Evolutionary conservation across 2,797 vertebrate genomes (phyloP).

Genomic region (Hydrolagus colliei): DNA sequence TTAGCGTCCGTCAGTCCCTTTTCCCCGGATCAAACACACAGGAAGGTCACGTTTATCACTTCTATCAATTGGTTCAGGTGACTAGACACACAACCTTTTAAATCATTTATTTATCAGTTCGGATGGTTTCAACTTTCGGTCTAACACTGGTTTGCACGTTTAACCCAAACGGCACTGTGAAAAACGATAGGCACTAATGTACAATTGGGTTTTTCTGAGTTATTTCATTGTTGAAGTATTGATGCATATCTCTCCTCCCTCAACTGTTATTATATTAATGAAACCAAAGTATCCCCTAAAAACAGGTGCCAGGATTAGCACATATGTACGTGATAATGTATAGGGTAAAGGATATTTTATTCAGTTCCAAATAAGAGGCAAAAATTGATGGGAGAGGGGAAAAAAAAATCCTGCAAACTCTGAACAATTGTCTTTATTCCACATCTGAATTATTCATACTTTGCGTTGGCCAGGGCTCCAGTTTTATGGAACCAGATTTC

Average conservation of each 20-base stretch:
- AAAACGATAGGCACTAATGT: neutral
- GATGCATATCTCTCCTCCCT: neutral
- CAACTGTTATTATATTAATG: too few relatives aligned
- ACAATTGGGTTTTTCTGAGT: constrained; percentile 43
- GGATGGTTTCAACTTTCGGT: constrained; percentile 54
- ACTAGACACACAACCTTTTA: constrained; percentile 48
- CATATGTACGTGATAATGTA: too few relatives aligned
- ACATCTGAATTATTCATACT: constrained; percentile 46
- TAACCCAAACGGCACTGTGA: constrained; percentile 3
- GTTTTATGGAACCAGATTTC: neutral
- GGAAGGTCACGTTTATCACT: constrained; percentile 67
- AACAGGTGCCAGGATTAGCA: too few relatives aligned
- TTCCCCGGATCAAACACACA: constrained; percentile 38
- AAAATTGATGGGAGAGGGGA: too few relatives aligned
- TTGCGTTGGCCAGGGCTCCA: constrained; percentile 6
- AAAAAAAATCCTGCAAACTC: rapidly evolving
- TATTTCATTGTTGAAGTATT: constrained; percentile 40
- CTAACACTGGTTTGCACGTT: constrained; percentile 49
- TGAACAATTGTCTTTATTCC: constrained; percentile 14
- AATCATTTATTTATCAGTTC: constrained; percentile 63
- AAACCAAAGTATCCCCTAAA: too few relatives aligned
- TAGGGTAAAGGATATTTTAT: neutral
- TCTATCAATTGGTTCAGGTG: constrained; percentile 55
- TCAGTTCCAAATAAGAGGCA: neutral
- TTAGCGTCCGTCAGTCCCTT: neutral